Base-by-base conservation (phyloP, 1,140 invertebrate species). In the Drosophila parvula region DNA sequence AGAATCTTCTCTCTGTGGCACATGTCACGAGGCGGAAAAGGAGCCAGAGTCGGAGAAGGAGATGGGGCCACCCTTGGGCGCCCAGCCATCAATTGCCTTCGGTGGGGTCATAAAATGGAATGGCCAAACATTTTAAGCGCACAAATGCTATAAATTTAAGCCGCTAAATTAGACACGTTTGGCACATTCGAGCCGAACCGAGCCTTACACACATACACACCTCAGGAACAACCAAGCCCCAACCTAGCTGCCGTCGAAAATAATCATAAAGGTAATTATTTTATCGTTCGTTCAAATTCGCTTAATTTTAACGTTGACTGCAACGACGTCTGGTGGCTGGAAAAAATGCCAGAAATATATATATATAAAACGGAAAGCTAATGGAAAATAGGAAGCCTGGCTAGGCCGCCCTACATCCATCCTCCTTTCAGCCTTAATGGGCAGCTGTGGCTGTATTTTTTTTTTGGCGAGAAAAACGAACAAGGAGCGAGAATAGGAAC, bases 221-320 rank as follows among this genome's bases (percentile, higher is more conserved):
- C 34, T 55, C 12, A 22, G 50, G 12, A 28, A 61, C 27, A 56
- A 12, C 40, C 16, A 28, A 18, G n/a, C 22, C 10, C 28, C 22
- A 27, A 14, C 12, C 34, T 47, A 16, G 36, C 28, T 8, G 3
- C 47, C 47, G 44, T 22, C 43, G 43, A 82, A 83, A 83, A 83
- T 83, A 83, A 82, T 83, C 80, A 83, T 83, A 83, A 83, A 83
- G 80, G 80, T 83, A 83, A 83, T 83, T 83, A 83, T 83, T 83
- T 83, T 83, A 83, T 82, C 80, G 80, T 76, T 79, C 70, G 75
- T 76, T 83, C 62, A 82, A 83, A 83, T 79, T 83, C 80, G 80
- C 75, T 83, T 83, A 82, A 83, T 83, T 83, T 83, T 77, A 51
- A 79, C 48, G 67, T 60, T 40, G 77, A 61, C 71, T 62, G 62